These are phyloP conservation scores for Cladorhizidae sp. DNA, from an alignment of 37 sponge, comb jelly and placozoan genomes.

Conservation along the genomic window DNA sequence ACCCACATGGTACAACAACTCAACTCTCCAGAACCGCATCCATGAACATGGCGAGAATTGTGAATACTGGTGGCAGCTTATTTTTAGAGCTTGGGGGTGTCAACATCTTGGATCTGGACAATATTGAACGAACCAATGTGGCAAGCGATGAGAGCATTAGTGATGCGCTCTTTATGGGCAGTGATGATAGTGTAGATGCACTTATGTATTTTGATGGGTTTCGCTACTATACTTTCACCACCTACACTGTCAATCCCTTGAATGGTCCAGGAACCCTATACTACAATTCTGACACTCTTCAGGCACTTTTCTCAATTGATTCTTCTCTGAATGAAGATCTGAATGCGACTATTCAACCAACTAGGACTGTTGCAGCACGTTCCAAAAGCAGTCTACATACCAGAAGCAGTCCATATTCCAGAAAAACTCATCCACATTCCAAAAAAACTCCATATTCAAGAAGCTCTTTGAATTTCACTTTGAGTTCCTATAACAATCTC, in stretches of 20 bases:
- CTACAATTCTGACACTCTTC: not conserved
- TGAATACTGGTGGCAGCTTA: not conserved
- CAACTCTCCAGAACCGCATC: not conserved
- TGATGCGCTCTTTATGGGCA: not conserved
- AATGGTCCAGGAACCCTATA: conserved; percentile 4
- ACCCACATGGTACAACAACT: not conserved
- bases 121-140: not conserved
- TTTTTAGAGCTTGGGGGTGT: not conserved
- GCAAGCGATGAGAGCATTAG: not conserved
- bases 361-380: too few relatives aligned
- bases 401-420: too few relatives aligned
- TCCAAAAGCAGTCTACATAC: too few relatives aligned
- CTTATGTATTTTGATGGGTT: conserved; percentile 15
- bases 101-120: not conserved
- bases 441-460: too few relatives aligned
- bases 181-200: not conserved
- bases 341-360: not conserved
- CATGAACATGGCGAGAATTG: not conserved
- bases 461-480: too few relatives aligned
- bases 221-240: conserved; percentile 9
- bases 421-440: too few relatives aligned
- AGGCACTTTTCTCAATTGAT: not conserved
- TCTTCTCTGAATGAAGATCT: not conserved
- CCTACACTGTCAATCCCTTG: not conserved
- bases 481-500: too few relatives aligned